Evolutionary conservation across 1,140 invertebrate species (phyloP).

Genomic region (Trichonephila clavipes): DNA sequence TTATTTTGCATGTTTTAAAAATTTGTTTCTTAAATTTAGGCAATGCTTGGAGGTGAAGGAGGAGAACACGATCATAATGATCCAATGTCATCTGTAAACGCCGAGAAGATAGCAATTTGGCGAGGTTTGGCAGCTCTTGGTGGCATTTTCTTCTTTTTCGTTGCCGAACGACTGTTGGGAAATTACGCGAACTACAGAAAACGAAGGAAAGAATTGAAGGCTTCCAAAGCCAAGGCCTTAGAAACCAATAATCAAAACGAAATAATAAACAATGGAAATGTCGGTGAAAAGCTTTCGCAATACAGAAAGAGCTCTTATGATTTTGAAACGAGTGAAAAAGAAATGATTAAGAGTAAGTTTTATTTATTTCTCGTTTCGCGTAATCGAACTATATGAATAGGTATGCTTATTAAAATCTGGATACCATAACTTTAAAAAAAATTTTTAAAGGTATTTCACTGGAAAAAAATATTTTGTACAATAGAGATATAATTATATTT

Average conservation of each 20-base stretch:
- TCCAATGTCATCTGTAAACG: background rate
- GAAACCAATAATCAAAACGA: background rate
- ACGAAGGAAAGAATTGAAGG: slow-evolving; percentile 54
- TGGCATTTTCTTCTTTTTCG: slow-evolving; percentile 81
- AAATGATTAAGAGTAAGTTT: slow-evolving; percentile 61
- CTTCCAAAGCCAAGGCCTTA: background rate
- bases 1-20: no score
- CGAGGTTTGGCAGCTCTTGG: slow-evolving; percentile 80
- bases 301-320: slow-evolving; percentile 60
- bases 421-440: no score
- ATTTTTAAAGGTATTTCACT: no score
- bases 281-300: slow-evolving; percentile 67
- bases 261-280: background rate
- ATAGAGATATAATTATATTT: no score
- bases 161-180: slow-evolving; percentile 80
- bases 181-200: slow-evolving; percentile 78
- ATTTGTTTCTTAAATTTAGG: background rate
- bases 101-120: slow-evolving; percentile 78
- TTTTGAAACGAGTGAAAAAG: slow-evolving; percentile 32
- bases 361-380: background rate
- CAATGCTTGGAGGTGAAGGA: slow-evolving; percentile 64
- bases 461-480: no score
- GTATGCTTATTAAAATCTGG: no score
- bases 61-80: slow-evolving; percentile 41
- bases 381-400: no score